phyloP scores from a whole-genome alignment of 1,140 invertebrate species.

The Pogonognathellus flavescens region DNA sequence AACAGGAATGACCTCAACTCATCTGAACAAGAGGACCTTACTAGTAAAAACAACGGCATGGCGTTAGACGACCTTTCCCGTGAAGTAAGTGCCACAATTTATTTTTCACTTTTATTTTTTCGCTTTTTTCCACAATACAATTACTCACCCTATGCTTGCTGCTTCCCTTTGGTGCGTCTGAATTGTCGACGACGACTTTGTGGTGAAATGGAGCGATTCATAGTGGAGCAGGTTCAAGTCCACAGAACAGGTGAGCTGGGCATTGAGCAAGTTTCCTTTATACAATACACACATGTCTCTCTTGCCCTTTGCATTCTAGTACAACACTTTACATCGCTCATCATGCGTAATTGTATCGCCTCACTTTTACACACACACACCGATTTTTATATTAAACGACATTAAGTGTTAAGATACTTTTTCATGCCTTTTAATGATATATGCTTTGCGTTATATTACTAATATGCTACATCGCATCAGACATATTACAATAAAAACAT shows the following conservation, averaged over 20 bases:
- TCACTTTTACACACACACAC: too few relatives aligned
- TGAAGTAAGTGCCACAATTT: constrained; percentile 52
- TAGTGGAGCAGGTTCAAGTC: constrained; percentile 28
- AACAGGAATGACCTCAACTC: constrained; percentile 39
- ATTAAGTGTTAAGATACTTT: too few relatives aligned
- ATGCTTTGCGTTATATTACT: too few relatives aligned
- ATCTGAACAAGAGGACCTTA: constrained; percentile 8
- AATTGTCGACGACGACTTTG: background rate
- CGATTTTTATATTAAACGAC: too few relatives aligned
- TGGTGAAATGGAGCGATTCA: background rate
- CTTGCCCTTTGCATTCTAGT: too few relatives aligned
- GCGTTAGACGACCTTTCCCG: constrained; percentile 65
- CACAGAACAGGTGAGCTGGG: constrained; percentile 26
- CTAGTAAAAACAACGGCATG: constrained; percentile 59
- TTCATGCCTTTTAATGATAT: too few relatives aligned
- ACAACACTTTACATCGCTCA: too few relatives aligned
- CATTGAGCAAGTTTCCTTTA: background rate
- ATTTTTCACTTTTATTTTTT: constrained; percentile 2
- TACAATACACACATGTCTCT: too few relatives aligned
- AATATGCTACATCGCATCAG: too few relatives aligned
- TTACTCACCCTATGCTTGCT: background rate
- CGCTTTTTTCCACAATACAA: background rate
- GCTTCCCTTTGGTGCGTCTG: background rate
- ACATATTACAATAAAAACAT: too few relatives aligned
- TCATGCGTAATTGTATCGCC: too few relatives aligned